phyloP scores from a whole-genome alignment of 2,113 vertebrate species.

The Pterocles orientalis region DNA sequence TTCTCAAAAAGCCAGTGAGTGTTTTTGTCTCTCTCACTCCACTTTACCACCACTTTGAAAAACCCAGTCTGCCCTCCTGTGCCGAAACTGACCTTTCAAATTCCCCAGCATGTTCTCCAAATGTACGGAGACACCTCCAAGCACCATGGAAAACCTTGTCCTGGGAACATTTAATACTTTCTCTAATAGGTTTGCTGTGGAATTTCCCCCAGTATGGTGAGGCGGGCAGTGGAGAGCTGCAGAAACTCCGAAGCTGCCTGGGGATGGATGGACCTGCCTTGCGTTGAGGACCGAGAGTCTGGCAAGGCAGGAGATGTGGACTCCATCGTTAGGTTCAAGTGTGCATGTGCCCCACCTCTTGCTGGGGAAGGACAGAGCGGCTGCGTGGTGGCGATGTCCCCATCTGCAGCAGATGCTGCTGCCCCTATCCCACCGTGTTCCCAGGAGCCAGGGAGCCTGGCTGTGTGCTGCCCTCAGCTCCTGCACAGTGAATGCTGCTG shows the following conservation, averaged over 20 bases:
- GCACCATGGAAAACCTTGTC: neutral
- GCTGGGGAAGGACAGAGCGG: neutral
- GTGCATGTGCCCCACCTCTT: neutral
- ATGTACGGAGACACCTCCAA: neutral
- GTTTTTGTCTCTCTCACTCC: neutral
- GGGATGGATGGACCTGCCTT: neutral
- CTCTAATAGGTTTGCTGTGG: neutral
- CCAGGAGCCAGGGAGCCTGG: fast-evolving
- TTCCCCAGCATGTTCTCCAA: neutral
- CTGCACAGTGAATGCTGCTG: fast-evolving
- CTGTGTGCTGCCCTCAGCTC: neutral
- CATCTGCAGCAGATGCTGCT: neutral
- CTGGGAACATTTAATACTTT: neutral
- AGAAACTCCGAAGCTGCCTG: fast-evolving
- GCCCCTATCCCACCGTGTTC: fast-evolving
- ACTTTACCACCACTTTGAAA: neutral
- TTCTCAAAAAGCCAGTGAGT: neutral
- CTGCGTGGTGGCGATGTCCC: neutral
- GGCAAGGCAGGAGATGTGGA: neutral
- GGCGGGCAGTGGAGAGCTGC: neutral
- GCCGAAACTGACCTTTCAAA: neutral
- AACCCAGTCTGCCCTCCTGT: neutral
- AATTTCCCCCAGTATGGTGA: neutral
- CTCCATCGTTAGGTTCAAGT: neutral
- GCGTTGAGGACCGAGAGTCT: fast-evolving